A percentile compares a stretch with the other conserved stretches of the same genome.
These are phyloP conservation scores for Microcebus jonahi DNA, from an alignment of 2,113 vertebrate genomes.

Conservation along the genomic window DNA sequence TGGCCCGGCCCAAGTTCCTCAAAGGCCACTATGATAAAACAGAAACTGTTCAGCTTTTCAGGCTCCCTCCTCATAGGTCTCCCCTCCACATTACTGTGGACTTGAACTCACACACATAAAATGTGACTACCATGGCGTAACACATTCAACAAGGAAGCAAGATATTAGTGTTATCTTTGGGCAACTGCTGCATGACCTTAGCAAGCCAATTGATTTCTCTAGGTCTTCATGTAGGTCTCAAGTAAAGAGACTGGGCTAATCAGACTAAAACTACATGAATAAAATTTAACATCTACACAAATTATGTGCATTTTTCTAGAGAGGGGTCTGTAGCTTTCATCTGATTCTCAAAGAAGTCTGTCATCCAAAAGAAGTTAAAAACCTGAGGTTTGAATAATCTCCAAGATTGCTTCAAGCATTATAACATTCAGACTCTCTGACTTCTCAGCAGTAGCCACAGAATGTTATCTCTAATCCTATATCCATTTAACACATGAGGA, in stretches of 20 bases:
- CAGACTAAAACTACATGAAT: not conserved
- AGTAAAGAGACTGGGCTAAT: not conserved
- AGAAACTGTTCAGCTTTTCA: not conserved
- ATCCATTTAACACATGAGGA: not conserved
- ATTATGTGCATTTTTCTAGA: not conserved
- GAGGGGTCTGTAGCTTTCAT: not conserved
- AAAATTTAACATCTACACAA: not conserved
- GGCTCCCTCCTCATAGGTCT: not conserved
- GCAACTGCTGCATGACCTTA: not conserved
- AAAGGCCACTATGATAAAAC: not conserved
- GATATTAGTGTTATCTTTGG: not conserved
- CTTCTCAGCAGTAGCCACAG: not conserved
- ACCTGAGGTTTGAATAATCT: not conserved
- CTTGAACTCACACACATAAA: not conserved
- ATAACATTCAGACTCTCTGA: not conserved
- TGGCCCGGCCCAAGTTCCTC: not conserved
- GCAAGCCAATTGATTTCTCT: not conserved
- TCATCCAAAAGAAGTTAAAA: conserved; percentile 7
- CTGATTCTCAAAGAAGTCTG: not conserved
- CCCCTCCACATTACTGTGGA: not conserved
- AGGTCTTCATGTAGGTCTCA: not conserved
- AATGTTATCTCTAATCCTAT: not conserved
- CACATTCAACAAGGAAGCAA: not conserved
- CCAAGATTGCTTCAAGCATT: not conserved
- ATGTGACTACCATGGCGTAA: not conserved